Conservation (phyloP, 2,888 invertebrate genomes). For the Acleris sparsana region DNA sequence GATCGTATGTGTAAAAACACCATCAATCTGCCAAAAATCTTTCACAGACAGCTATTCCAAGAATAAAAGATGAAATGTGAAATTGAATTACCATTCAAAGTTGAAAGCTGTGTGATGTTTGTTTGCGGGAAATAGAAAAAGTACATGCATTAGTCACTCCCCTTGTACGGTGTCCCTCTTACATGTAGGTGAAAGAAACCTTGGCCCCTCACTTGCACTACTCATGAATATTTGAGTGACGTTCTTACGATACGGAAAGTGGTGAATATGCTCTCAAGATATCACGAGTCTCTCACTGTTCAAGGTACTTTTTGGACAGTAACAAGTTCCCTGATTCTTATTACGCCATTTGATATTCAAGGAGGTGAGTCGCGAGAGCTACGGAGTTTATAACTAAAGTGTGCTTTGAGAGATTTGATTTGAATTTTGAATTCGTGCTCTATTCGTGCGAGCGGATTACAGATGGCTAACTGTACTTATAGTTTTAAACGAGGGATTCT, state of each 20-base stretch:
- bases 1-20: constrained; percentile 25
- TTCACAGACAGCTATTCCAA: constrained; percentile 43
- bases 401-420: constrained; percentile 22
- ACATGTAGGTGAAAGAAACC: constrained; percentile 54
- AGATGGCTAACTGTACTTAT: background rate
- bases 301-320: constrained; percentile 32
- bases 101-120: constrained; percentile 70
- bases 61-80: constrained; percentile 60
- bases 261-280: constrained; percentile 56
- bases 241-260: constrained; percentile 59
- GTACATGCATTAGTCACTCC: constrained; percentile 70
- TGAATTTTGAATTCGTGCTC: constrained; percentile 3
- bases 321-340: constrained; percentile 36
- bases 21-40: constrained; percentile 38
- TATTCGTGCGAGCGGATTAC: background rate
- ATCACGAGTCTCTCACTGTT: constrained; percentile 34
- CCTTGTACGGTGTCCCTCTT: constrained; percentile 50
- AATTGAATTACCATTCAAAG: constrained; percentile 70
- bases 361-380: constrained; percentile 24
- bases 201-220: constrained; percentile 63
- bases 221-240: constrained; percentile 74
- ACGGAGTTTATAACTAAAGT: constrained; percentile 28
- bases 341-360: constrained; percentile 37
- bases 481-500: background rate
- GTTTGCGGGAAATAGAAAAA: constrained; percentile 66